A percentile compares a stretch with the other conserved stretches of the same genome.
Evolutionary conservation across 2,113 vertebrate genomes (phyloP).

Genomic region (Erinaceus europaeus): DNA sequence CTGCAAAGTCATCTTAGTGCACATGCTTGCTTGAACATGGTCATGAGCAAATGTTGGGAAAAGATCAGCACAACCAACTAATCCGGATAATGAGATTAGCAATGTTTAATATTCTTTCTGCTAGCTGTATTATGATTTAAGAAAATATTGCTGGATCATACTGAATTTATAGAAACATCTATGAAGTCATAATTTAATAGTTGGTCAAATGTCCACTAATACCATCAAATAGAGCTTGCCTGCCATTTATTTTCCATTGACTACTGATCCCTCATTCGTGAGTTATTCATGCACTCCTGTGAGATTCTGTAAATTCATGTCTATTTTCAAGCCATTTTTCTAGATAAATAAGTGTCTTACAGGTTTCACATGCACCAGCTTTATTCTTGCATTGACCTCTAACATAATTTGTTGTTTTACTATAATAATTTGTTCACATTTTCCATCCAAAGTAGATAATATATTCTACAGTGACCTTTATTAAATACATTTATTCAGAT

Average conservation of each 20-base stretch:
- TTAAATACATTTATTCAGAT: background rate
- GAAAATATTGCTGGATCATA: background rate
- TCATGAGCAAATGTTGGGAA: background rate
- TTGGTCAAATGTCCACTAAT: background rate
- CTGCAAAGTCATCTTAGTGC: background rate
- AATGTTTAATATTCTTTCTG: background rate
- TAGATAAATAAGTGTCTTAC: background rate
- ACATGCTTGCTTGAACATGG: background rate
- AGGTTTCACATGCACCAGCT: background rate
- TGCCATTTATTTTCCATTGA: background rate
- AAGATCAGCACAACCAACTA: background rate
- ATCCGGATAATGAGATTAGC: background rate
- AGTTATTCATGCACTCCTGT: background rate
- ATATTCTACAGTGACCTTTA: background rate
- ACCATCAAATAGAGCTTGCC: constrained; percentile 16
- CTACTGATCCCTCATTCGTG: background rate
- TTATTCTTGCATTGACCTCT: background rate
- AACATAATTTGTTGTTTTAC: background rate
- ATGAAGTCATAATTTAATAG: background rate
- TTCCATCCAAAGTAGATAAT: background rate
- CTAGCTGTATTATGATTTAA: background rate
- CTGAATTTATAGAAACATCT: background rate
- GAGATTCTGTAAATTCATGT: background rate
- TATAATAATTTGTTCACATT: background rate
- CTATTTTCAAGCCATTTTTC: background rate